Evolutionary conservation across 1,140 invertebrate species (phyloP).

Genomic region (Pollicipes pollicipes): DNA sequence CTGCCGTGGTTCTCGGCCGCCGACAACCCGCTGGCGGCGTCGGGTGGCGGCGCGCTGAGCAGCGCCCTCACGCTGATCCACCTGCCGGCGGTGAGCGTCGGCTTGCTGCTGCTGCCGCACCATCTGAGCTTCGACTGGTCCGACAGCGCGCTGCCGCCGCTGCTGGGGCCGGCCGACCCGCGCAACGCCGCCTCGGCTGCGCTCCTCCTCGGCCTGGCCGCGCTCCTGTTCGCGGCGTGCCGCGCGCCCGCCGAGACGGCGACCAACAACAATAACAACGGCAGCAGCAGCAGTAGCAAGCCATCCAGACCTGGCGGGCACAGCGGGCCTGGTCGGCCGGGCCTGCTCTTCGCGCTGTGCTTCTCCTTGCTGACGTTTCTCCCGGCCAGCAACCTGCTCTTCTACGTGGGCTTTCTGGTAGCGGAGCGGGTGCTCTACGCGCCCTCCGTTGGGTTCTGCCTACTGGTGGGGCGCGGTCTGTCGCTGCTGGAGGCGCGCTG

Average conservation of each 20-base stretch:
- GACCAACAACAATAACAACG: neutral
- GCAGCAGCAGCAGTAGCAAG: neutral
- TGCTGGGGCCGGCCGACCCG: neutral
- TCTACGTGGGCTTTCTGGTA: slow-evolving; percentile 77
- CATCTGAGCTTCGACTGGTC: neutral
- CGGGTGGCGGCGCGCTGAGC: neutral
- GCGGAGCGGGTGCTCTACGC: slow-evolving; percentile 79
- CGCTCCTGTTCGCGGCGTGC: neutral
- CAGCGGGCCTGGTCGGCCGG: no score
- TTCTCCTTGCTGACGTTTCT: slow-evolving; percentile 24
- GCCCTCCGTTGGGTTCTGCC: slow-evolving; percentile 81
- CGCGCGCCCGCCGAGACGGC: neutral
- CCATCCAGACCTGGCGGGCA: neutral
- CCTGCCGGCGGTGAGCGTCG: neutral
- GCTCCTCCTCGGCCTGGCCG: neutral
- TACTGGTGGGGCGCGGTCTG: slow-evolving; percentile 56
- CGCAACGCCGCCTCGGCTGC: neutral
- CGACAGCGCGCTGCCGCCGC: neutral
- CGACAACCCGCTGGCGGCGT: slow-evolving; percentile 2
- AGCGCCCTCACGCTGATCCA: neutral
- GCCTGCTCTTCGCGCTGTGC: neutral
- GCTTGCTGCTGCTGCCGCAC: neutral
- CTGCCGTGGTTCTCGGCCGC: neutral
- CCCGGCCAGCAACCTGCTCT: slow-evolving; percentile 67
- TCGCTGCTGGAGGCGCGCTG: neutral